Conservation (phyloP, 2,113 vertebrate genomes). For the Ameiurus melas region DNA sequence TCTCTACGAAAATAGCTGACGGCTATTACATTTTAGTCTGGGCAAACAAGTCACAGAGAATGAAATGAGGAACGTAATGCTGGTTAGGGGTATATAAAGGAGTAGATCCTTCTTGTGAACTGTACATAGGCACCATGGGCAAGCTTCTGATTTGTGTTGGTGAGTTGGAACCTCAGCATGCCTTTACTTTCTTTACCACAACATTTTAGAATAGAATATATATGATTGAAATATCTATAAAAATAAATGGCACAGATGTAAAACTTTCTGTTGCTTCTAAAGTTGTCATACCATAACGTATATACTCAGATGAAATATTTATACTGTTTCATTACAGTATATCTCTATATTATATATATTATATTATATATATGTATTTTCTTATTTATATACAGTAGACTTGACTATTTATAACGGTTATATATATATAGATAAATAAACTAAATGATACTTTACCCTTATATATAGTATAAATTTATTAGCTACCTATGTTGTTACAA, state of each 20-base stretch:
- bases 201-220: neutral
- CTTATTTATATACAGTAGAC: neutral
- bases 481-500: neutral
- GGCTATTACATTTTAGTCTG: neutral
- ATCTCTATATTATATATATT: neutral
- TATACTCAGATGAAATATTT: neutral
- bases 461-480: neutral
- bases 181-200: neutral
- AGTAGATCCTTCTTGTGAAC: neutral
- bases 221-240: neutral
- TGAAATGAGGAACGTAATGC: neutral
- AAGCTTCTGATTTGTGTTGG: constrained; percentile 62
- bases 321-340: neutral
- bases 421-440: neutral
- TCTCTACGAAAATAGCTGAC: neutral
- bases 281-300: neutral
- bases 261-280: neutral
- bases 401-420: neutral
- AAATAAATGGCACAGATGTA: neutral
- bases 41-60: constrained; percentile 2
- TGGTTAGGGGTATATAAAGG: constrained; percentile 54
- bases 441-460: neutral
- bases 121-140: constrained; percentile 61
- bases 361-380: neutral
- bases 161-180: constrained; percentile 46